These are phyloP conservation scores for Tapirus terrestris DNA, from an alignment of 2,113 vertebrate genomes.

Conservation along the genomic window DNA sequence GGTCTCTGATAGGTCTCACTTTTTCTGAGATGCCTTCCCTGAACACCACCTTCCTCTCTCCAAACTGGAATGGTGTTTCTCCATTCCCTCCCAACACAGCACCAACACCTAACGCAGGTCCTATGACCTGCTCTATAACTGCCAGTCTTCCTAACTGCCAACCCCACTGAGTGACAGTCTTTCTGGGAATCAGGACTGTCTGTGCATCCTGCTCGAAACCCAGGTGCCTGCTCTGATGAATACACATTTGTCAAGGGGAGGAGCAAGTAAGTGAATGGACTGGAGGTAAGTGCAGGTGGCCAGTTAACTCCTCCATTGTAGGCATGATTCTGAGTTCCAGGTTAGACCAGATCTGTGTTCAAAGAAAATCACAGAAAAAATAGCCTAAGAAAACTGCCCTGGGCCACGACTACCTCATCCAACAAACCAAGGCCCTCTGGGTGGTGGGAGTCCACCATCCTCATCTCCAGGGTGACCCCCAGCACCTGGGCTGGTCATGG, in stretches of 20 bases:
- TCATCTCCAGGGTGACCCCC: not conserved
- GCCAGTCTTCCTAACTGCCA: not conserved
- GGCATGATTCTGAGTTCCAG: not conserved
- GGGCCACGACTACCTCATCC: not conserved
- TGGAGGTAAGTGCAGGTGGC: not conserved
- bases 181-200: not conserved
- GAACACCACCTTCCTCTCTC: not conserved
- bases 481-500: not conserved
- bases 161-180: too few species aligned
- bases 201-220: not conserved
- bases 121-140: not conserved
- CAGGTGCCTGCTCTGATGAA: not conserved
- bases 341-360: not conserved
- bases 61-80: not conserved
- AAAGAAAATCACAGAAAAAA: not conserved
- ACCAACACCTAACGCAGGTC: fast-evolving
- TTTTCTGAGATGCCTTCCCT: not conserved
- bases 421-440: not conserved
- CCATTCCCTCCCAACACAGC: not conserved
- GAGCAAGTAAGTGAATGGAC: too few species aligned
- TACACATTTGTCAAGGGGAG: not conserved
- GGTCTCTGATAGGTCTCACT: not conserved
- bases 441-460: fast-evolving
- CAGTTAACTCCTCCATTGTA: not conserved
- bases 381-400: not conserved